A percentile compares a stretch with the other conserved stretches of the same genome.
phyloP scores from a whole-genome alignment of 1,140 invertebrate species.

The Rhizoglyphus robini region DNA sequence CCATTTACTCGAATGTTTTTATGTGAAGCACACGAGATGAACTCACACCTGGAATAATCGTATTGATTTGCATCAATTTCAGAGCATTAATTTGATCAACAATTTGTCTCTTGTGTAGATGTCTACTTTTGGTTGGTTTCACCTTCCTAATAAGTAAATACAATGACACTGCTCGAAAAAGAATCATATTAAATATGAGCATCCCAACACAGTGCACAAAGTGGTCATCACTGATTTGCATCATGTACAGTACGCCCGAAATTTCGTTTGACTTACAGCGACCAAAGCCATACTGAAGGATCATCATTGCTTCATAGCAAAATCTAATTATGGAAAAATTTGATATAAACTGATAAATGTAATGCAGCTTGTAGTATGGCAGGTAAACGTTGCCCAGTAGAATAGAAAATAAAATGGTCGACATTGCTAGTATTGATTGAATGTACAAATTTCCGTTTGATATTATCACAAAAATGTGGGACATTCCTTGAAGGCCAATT shows the following conservation, averaged over 20 bases:
- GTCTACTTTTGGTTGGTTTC: no score
- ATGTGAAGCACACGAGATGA: no score
- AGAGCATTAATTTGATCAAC: no score
- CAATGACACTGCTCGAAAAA: background rate
- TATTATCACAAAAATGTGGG: background rate
- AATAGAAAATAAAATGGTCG: background rate
- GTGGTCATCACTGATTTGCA: background rate
- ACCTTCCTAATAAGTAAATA: background rate
- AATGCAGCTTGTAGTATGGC: background rate
- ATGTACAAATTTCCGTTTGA: background rate
- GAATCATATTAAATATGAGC: background rate
- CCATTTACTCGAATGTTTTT: no score
- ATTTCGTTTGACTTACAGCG: constrained; percentile 11
- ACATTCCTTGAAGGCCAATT: background rate
- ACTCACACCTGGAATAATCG: no score
- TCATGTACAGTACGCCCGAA: background rate
- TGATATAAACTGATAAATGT: constrained; percentile 1
- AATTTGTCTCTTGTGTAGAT: no score
- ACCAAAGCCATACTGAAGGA: constrained; percentile 14
- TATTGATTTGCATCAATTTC: no score
- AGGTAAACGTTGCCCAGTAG: constrained; percentile 5
- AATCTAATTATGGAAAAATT: constrained; percentile 8
- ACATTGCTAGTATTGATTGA: background rate
- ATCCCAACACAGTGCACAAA: background rate
- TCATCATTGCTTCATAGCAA: background rate